phyloP scores from a whole-genome alignment of 2,888 invertebrate species.

The Drosophila algonquin region DNA sequence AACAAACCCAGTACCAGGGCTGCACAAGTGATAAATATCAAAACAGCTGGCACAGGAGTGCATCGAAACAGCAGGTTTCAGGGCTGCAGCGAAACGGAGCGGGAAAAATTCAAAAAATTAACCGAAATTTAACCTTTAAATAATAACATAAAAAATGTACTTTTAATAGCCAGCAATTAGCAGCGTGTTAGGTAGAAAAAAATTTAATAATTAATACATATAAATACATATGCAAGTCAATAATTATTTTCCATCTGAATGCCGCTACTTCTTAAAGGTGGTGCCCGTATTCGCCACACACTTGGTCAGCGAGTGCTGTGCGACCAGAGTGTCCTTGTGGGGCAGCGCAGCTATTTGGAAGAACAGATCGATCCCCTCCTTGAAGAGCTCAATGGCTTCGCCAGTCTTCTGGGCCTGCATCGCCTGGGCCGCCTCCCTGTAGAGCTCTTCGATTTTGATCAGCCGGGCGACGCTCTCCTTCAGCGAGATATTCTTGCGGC shows the following conservation, averaged over 20 bases:
- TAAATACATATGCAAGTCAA: constrained; percentile 16
- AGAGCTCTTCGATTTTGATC: constrained; percentile 85
- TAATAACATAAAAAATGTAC: background rate
- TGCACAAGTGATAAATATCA: constrained; percentile 4
- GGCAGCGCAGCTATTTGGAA: constrained; percentile 87
- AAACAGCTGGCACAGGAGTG: background rate
- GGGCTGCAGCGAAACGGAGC: background rate
- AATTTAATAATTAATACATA: constrained; percentile 30
- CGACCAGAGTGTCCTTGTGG: constrained; percentile 88
- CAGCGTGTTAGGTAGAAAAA: constrained; percentile 29
- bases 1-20: constrained; percentile 12
- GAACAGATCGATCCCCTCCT: constrained; percentile 86
- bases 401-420: constrained; percentile 85
- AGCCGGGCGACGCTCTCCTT: constrained; percentile 83
- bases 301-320: constrained; percentile 88
- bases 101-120: background rate
- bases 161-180: background rate
- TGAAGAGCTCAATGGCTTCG: constrained; percentile 86
- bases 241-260: background rate
- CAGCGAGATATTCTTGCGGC: constrained; percentile 85
- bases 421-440: constrained; percentile 83
- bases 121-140: background rate
- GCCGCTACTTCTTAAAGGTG: constrained; percentile 66
- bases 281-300: constrained; percentile 86
- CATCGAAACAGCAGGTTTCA: background rate